phyloP scores from a whole-genome alignment of 2,797 vertebrate genomes.

The Buceros bicornis region DNA sequence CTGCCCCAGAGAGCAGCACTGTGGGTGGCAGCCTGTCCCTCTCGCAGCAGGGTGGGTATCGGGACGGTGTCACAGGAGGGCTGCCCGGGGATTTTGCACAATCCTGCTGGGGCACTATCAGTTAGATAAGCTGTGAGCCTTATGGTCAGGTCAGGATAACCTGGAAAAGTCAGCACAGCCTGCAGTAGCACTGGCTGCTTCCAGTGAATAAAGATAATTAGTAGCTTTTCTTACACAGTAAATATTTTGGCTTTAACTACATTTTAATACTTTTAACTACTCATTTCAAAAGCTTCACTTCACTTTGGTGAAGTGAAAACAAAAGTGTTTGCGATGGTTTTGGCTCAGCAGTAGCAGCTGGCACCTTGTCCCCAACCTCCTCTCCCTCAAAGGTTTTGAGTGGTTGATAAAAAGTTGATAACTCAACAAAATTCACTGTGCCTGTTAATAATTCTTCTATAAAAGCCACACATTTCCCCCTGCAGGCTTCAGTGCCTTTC shows the following conservation, averaged over 20 bases:
- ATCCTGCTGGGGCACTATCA: conserved; percentile 20
- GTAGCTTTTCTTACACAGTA: not conserved
- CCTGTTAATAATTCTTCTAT: conserved; percentile 61
- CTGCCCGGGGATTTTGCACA: conserved; percentile 12
- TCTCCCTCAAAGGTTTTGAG: not conserved
- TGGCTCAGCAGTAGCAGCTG: not conserved
- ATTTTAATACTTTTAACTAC: not conserved
- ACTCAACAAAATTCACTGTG: conserved; percentile 41
- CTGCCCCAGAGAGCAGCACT: not conserved
- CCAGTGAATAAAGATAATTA: not conserved
- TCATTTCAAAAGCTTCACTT: not conserved
- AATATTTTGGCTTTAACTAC: not conserved
- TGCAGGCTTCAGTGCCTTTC: conserved; percentile 25
- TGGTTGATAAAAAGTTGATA: conserved; percentile 65
- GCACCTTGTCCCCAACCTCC: not conserved
- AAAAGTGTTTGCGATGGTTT: not conserved
- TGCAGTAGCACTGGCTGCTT: not conserved
- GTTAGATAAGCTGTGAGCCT: conserved; percentile 52
- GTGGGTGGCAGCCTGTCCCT: not conserved
- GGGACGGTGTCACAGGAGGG: not conserved
- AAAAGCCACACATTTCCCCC: conserved; percentile 43
- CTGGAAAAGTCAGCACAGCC: not conserved
- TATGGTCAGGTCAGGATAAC: conserved; percentile 63
- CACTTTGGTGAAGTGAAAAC: not conserved
- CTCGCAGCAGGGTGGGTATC: not conserved